Base-by-base conservation (phyloP, 2,888 invertebrate genomes). In the Chamaedrilus cognettii region DNA sequence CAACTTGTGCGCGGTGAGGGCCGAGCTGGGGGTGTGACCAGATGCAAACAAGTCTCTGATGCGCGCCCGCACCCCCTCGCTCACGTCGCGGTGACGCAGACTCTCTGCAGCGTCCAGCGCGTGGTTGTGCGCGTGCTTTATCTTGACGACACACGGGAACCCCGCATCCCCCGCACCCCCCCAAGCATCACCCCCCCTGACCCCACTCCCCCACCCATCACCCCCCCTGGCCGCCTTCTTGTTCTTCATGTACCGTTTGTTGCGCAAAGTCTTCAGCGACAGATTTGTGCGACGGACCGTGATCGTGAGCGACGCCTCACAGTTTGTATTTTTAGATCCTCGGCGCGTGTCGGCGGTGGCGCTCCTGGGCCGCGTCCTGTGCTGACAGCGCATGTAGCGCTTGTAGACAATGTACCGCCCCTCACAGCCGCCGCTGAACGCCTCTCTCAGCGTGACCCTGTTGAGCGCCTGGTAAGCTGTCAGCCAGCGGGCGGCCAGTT, bases 321-420 rank as follows among this genome's bases (percentile, higher is more conserved):
- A 60, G 28, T 60, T 60, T 2, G 60, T 60, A 30, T 60, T 33
- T 28, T 60, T 60, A n/a, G n/a, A n/a, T n/a, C n/a, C n/a, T n/a
- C n/a, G n/a, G n/a, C n/a, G n/a, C n/a, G n/a, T n/a, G n/a, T n/a
- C n/a, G n/a, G n/a, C n/a, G n/a, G n/a, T n/a, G n/a, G n/a, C n/a
- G n/a, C n/a, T n/a, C n/a, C n/a, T n/a, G n/a, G n/a, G n/a, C n/a
- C n/a, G n/a, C n/a, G n/a, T n/a, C n/a, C n/a, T n/a, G n/a, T n/a
- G n/a, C n/a, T n/a, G n/a, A n/a, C n/a, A n/a, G n/a, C n/a, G n/a
- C n/a, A n/a, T n/a, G n/a, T n/a, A n/a, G n/a, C n/a, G n/a, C n/a
- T n/a, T n/a, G n/a, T n/a, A n/a, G n/a, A n/a, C n/a, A n/a, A n/a
- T n/a, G n/a, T n/a, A n/a, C n/a, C n/a, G n/a, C n/a, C n/a, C n/a